Base-by-base conservation (phyloP, 64 coral and sea anemone genomes). In the Pocillopora damicornis region DNA sequence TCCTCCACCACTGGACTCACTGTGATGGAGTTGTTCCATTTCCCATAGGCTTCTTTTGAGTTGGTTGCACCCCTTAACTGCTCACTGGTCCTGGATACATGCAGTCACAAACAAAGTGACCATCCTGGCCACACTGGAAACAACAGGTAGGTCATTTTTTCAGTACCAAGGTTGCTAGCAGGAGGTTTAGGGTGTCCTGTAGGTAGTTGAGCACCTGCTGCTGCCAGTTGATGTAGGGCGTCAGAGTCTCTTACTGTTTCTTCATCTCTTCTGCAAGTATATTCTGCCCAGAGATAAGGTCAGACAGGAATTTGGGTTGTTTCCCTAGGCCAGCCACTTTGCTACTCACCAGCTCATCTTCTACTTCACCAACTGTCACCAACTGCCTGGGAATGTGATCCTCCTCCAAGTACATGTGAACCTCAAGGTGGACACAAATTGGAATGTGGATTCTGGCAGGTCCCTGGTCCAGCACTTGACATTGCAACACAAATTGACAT, bases 391-490 rank as follows among this genome's bases (percentile, higher is more conserved):
- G 63, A 11, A 15, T n/a, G 16, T 4, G 20, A 20, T 81, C 77
- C 14, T 90, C 88, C 63, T 90, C 88, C 35, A 81, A 14, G 63
- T 42, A 81, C 8, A 58, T 77, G 37, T 90, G 63, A 0, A 73
- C 88, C 88, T 90, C 88, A 11, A 59, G 36, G 0, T 38, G 72
- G n/a, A 90, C 69, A 4, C 82, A 77, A n/a, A n/a, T 13, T 90
- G 61, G 56, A 90, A 90, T 1, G 76, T 82, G 35, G 34, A 17
- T 4, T 58, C 35, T 17, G 79, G 60, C 66, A 83, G 89, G n/a
- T 90, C 87, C 61, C 72, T 58, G 17, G 25, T 79, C 78, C 79
- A 90, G 5, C 89, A 5, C 79, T 90, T 90, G 65, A 90, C 75
- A 15, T 90, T 71, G 5, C 89, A 20, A 13, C 79, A n/a, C 58